A percentile compares a stretch with the other conserved stretches of the same genome.
Conservation (phyloP, 2,888 invertebrate genomes). For the Orthosia cruda region DNA sequence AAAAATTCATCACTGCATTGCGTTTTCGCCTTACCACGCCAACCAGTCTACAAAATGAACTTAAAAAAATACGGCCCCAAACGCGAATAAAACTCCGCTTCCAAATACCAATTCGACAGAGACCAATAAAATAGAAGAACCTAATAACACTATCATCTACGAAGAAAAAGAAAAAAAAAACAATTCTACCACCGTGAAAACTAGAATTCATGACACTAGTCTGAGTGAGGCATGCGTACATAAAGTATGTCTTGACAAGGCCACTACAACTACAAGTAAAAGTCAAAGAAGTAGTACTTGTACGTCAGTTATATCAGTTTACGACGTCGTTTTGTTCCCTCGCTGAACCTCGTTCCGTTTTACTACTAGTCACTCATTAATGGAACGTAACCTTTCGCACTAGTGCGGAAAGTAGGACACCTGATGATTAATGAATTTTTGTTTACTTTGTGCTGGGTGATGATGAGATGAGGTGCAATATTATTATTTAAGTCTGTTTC, state of each 20-base stretch:
- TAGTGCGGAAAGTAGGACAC: conserved; percentile 31
- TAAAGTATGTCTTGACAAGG: conserved; percentile 71
- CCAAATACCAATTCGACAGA: conserved; percentile 29
- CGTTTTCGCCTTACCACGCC: not conserved
- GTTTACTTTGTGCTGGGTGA: conserved; percentile 15
- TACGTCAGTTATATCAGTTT: conserved; percentile 84
- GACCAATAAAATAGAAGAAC: conserved; percentile 37
- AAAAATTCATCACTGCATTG: not conserved
- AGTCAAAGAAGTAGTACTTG: conserved; percentile 81
- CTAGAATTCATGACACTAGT: conserved; percentile 54
- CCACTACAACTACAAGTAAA: conserved; percentile 78
- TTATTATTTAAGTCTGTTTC: conserved; percentile 2
- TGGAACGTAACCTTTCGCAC: conserved; percentile 55
- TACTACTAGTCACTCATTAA: conserved; percentile 77
- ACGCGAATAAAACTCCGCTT: conserved; percentile 25
- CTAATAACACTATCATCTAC: conserved; percentile 27
- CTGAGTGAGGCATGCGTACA: conserved; percentile 45
- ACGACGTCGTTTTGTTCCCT: conserved; percentile 81
- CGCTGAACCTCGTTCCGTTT: conserved; percentile 75
- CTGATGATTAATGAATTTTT: conserved; percentile 55
- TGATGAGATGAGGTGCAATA: not conserved
- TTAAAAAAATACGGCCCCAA: conserved; percentile 15
- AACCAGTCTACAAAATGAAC: not conserved
- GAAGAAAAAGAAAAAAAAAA: conserved; percentile 27
- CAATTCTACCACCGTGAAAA: conserved; percentile 41